These are phyloP conservation scores for Leuciscus idus DNA, from an alignment of 2,113 vertebrate genomes.

Conservation along the genomic window DNA sequence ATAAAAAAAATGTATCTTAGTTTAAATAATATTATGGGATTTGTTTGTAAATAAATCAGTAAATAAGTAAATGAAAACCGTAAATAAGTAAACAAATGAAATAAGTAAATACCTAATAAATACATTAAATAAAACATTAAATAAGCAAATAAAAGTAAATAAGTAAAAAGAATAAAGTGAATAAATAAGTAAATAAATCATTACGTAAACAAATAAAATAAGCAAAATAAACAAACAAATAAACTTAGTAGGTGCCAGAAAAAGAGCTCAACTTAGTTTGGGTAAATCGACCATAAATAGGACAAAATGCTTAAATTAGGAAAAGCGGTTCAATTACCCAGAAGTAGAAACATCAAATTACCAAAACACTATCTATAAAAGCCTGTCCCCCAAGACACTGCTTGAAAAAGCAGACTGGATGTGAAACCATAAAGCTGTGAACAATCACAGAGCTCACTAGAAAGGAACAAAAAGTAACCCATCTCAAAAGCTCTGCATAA, in stretches of 20 bases:
- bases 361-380: neutral
- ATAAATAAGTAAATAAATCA: no score
- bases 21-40: neutral
- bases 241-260: neutral
- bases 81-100: neutral
- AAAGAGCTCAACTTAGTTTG: neutral
- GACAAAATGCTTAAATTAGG: constrained; percentile 11
- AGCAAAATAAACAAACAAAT: neutral
- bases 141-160: neutral
- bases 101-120: neutral
- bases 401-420: neutral
- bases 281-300: no score
- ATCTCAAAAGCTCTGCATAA: neutral
- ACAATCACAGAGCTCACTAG: constrained; percentile 25
- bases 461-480: neutral
- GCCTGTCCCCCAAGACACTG: neutral
- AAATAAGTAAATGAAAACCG: neutral
- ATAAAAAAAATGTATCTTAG: neutral
- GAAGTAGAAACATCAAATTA: neutral
- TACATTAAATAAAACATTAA: neutral
- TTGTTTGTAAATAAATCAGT: neutral
- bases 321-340: neutral
- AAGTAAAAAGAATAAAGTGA: neutral
- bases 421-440: neutral
- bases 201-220: neutral